Evolutionary conservation across 2,888 invertebrate species (phyloP), one percentile per base, ranked within the genome.

Genomic region (Brassicogethes aeneus): DNA sequence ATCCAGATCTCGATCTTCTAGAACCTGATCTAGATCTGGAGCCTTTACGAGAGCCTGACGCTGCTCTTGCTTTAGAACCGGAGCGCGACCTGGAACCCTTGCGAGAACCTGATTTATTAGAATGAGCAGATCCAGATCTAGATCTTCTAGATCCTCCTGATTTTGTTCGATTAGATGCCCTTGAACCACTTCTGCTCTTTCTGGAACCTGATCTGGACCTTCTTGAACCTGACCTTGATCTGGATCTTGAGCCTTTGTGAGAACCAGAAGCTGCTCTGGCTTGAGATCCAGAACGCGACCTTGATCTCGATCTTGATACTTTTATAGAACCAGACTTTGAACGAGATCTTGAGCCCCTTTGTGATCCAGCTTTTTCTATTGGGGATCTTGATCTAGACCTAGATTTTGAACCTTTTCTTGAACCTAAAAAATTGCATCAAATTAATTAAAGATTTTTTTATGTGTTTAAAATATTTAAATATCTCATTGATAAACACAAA

Each of bases 361-460:
- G n/a, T n/a, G 23, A 23, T 10, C 23, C 23, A 7, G 23, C 23
- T 7, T 23, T 23, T 7, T 10, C 10, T 23, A 5, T 44, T 50
- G 34, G 40, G 12, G 64, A 64, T 34, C 59, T 44, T 13, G 56
- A 58, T 33, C 48, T 45, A n/a, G 60, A 53, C 23, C 10, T 23
- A 23, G n/a, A n/a, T n/a, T n/a, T n/a, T n/a, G n/a, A n/a, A n/a
- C n/a, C n/a, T n/a, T n/a, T n/a, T n/a, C n/a, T n/a, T n/a, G n/a
- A n/a, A n/a, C n/a, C n/a, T n/a, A n/a, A n/a, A n/a, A n/a, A n/a
- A n/a, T n/a, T n/a, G n/a, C n/a, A n/a, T n/a, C n/a, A n/a, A n/a
- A n/a, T n/a, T n/a, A n/a, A n/a, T n/a, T n/a, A n/a, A n/a, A n/a
- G n/a, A n/a, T n/a, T n/a, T n/a, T n/a, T n/a, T n/a, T n/a, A n/a